Conservation (phyloP, 2,888 invertebrate species). For the Phaonia tiefii region DNA sequence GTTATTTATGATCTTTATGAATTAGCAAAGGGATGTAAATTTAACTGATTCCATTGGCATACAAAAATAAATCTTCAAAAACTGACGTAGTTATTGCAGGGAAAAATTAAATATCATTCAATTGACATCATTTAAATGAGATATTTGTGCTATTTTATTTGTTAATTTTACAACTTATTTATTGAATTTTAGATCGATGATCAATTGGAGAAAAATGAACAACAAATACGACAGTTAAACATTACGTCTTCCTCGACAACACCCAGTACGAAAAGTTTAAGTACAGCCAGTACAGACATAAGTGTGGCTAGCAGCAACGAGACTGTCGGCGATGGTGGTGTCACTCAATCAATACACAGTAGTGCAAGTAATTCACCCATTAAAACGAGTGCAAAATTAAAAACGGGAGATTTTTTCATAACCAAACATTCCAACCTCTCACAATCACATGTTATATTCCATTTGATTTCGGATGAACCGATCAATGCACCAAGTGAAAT, state of each 20-base stretch:
- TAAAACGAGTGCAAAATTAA: slow-evolving; percentile 82
- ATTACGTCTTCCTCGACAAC: slow-evolving; percentile 70
- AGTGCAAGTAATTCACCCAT: slow-evolving; percentile 74
- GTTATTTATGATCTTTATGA: too few species aligned
- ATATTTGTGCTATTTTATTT: slow-evolving; percentile 3
- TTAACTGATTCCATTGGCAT: too few species aligned
- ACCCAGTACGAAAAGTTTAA: slow-evolving; percentile 69
- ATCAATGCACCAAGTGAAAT: slow-evolving; percentile 88
- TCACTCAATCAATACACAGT: slow-evolving; percentile 54
- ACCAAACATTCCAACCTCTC: slow-evolving; percentile 96
- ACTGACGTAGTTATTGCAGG: too few species aligned
- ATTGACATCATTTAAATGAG: background rate
- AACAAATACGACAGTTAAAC: slow-evolving; percentile 81
- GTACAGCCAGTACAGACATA: slow-evolving; percentile 61
- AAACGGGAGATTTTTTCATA: slow-evolving; percentile 92
- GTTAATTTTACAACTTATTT: background rate
- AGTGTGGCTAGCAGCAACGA: slow-evolving; percentile 45
- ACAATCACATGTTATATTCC: slow-evolving; percentile 97
- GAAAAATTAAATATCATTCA: too few species aligned
- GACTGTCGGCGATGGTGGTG: slow-evolving; percentile 52
- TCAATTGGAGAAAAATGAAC: slow-evolving; percentile 88
- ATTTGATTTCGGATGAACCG: slow-evolving; percentile 94
- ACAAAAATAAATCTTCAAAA: too few species aligned
- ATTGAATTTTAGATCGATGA: slow-evolving; percentile 87
- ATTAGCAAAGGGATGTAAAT: too few species aligned